A percentile compares a stretch with the other conserved stretches of the same genome.
Evolutionary conservation across 1,140 invertebrate species (phyloP).

Genomic region (Atta texana): DNA sequence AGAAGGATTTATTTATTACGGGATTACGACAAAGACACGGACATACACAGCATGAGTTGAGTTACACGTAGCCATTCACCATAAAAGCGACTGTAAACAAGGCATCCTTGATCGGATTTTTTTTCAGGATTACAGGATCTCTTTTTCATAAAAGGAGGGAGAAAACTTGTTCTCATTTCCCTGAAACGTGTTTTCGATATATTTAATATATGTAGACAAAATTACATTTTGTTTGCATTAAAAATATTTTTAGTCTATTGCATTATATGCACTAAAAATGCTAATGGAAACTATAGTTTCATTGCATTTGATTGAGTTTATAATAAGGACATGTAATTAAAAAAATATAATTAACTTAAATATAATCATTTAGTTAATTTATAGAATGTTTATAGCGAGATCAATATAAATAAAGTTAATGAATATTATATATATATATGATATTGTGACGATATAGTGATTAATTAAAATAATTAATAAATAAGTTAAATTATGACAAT

Average conservation of each 20-base stretch:
- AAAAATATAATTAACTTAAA: constrained; percentile 9
- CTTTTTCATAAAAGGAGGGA: not conserved
- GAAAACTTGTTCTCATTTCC: not conserved
- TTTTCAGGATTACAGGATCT: constrained; percentile 15
- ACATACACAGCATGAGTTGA: constrained; percentile 58
- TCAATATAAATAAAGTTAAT: not conserved
- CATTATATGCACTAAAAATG: not conserved
- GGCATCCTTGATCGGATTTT: constrained; percentile 2
- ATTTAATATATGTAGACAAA: not conserved
- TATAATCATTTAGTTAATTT: not conserved
- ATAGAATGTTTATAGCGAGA: not conserved
- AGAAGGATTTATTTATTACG: constrained; percentile 16
- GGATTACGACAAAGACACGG: constrained; percentile 34
- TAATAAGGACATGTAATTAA: not conserved
- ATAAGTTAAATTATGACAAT: not conserved
- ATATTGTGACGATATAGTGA: not conserved
- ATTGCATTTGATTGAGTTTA: not conserved
- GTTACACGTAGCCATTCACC: constrained; percentile 65
- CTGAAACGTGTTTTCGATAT: not conserved
- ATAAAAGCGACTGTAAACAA: constrained; percentile 62
- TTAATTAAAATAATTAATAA: no score
- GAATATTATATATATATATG: not conserved
- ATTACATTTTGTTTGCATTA: constrained; percentile 27
- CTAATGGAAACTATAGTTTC: constrained; percentile 5
- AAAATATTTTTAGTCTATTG: not conserved